phyloP scores from a whole-genome alignment of 2,888 invertebrate species.

The Hesperia comma region DNA sequence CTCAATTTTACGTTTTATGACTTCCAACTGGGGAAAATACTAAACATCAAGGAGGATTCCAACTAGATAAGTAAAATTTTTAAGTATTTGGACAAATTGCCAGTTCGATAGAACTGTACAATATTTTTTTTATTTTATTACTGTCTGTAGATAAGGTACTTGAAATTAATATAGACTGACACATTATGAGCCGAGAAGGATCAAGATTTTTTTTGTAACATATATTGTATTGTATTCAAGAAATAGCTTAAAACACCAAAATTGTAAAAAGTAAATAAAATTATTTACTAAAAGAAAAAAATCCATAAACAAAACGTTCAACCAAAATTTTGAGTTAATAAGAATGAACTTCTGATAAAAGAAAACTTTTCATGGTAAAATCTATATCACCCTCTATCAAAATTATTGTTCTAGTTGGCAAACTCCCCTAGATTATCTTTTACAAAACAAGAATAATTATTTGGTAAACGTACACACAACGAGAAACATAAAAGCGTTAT shows the following conservation, averaged over 20 bases:
- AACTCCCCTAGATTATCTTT: slow-evolving; percentile 14
- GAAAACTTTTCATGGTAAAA: not conserved
- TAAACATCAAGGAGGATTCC: slow-evolving; percentile 34
- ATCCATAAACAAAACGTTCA: not conserved
- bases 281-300: no score
- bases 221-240: no score
- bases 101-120: slow-evolving; percentile 22
- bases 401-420: slow-evolving; percentile 44
- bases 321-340: no score
- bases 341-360: not conserved
- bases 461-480: slow-evolving; percentile 5
- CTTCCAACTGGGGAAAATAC: slow-evolving; percentile 42
- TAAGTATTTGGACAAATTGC: not conserved
- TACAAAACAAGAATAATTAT: not conserved
- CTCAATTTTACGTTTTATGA: slow-evolving; percentile 43
- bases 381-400: no score
- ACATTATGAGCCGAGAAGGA: no score
- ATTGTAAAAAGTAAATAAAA: no score
- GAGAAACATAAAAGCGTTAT: slow-evolving; percentile 51
- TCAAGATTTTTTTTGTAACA: no score
- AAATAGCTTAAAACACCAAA: no score
- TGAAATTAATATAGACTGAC: no score
- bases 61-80: slow-evolving; percentile 38
- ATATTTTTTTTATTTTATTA: slow-evolving; percentile 24
- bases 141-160: no score